Conservation (phyloP, 2,797 vertebrate species). For the Numenius phaeopus region DNA sequence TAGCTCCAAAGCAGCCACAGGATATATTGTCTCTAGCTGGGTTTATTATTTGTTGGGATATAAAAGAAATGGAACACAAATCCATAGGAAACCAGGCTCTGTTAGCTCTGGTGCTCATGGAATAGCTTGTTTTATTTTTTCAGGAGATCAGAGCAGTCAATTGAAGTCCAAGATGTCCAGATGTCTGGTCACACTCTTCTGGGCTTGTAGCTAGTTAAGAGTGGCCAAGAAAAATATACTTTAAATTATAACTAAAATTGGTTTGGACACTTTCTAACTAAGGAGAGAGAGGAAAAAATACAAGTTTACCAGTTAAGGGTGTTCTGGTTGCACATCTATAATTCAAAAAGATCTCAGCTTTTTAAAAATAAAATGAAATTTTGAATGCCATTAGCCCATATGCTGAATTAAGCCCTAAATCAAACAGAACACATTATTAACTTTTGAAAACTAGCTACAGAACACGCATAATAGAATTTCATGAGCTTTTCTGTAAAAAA, state of each 20-base stretch:
- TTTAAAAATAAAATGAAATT: conserved; percentile 50
- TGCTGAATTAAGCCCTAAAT: conserved; percentile 63
- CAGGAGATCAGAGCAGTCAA: conserved; percentile 64
- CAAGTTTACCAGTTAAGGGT: neutral
- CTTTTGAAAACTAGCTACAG: conserved; percentile 38
- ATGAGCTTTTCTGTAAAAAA: conserved; percentile 54
- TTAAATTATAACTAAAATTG: conserved; percentile 47
- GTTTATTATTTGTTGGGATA: conserved; percentile 67
- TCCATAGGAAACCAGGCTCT: conserved; percentile 61
- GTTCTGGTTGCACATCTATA: conserved; percentile 8
- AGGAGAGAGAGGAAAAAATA: conserved; percentile 17
- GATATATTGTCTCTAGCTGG: conserved; percentile 66
- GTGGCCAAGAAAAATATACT: conserved; percentile 67
- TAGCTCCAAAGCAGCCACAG: conserved; percentile 39
- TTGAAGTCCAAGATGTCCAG: conserved; percentile 72
- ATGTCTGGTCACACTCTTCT: conserved; percentile 70
- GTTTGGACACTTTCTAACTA: conserved; percentile 22
- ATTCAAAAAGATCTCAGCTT: conserved; percentile 36
- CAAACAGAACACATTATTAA: conserved; percentile 63
- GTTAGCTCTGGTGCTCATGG: conserved; percentile 52
- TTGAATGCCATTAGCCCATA: conserved; percentile 44
- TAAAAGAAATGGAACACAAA: conserved; percentile 71
- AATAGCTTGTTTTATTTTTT: conserved; percentile 66
- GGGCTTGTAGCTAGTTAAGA: conserved; percentile 54
- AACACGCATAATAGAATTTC: conserved; percentile 50